Conservation (phyloP, 2,888 invertebrate genomes). For the Lydus trimaculatus region DNA sequence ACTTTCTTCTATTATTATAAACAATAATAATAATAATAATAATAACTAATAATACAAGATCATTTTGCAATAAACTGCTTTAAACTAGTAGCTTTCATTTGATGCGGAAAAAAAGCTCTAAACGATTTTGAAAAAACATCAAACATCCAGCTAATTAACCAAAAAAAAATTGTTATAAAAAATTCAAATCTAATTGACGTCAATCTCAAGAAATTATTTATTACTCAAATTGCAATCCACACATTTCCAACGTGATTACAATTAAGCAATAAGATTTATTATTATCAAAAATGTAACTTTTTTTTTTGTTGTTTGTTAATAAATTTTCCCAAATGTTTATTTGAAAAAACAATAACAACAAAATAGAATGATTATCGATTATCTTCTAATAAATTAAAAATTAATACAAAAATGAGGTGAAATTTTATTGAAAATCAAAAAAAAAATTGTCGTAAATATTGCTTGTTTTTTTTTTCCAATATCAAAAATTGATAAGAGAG, state of each 20-base stretch:
- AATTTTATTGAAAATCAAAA: neutral
- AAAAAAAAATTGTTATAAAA: neutral
- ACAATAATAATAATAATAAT: constrained; percentile 11
- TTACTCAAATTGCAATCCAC: constrained; percentile 22
- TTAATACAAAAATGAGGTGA: neutral
- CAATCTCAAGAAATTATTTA: constrained; percentile 10
- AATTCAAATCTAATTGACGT: constrained; percentile 19
- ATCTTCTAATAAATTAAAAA: neutral
- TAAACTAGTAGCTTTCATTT: constrained; percentile 19
- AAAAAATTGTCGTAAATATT: neutral
- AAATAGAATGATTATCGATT: neutral
- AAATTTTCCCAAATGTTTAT: neutral
- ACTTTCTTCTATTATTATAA: constrained; percentile 16
- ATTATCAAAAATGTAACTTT: neutral
- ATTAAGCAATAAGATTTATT: constrained; percentile 6
- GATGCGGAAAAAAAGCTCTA: neutral
- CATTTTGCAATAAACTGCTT: constrained; percentile 31
- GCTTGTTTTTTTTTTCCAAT: neutral
- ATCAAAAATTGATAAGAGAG: neutral
- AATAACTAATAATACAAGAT: constrained; percentile 17
- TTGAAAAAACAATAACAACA: neutral
- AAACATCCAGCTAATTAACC: too few species aligned
- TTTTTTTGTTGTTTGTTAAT: neutral
- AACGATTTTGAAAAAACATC: too few species aligned
- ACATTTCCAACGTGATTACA: constrained; percentile 24